Evolutionary conservation across 2,113 vertebrate species (phyloP).

Genomic region (Channa maculata): DNA sequence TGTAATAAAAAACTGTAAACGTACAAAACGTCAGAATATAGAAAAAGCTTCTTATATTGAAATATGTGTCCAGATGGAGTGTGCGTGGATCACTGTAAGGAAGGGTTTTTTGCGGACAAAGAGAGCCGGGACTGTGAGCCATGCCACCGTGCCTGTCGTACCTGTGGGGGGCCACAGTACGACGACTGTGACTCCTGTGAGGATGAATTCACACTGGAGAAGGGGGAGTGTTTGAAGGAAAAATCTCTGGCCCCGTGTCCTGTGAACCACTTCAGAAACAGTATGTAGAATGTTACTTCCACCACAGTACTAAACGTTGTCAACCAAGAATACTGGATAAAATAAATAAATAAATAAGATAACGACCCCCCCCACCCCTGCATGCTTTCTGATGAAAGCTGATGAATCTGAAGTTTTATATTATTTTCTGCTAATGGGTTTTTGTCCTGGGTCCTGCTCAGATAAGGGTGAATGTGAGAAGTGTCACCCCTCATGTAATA

Average conservation of each 20-base stretch:
- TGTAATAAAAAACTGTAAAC: too few species aligned
- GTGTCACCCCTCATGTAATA: conserved; percentile 85
- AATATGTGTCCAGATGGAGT: conserved; percentile 52
- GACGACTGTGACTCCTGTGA: conserved; percentile 86
- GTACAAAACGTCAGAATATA: too few species aligned
- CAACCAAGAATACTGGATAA: too few species aligned
- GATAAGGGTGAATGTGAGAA: conserved; percentile 51
- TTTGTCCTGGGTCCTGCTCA: conserved; percentile 23
- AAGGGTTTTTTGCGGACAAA: conserved; percentile 86
- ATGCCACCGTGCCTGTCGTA: conserved; percentile 86
- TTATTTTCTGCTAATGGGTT: conserved; percentile 1
- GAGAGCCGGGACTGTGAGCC: conserved; percentile 83
- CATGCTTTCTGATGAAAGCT: too few species aligned
- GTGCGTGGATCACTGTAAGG: conserved; percentile 83
- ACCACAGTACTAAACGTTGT: neutral
- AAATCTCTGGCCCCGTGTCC: conserved; percentile 21
- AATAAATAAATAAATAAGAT: too few species aligned
- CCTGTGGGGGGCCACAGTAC: conserved; percentile 82
- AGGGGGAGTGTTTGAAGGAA: conserved; percentile 79
- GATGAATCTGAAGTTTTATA: neutral
- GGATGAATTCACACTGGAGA: conserved; percentile 53
- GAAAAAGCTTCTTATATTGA: too few species aligned
- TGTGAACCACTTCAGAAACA: conserved; percentile 72
- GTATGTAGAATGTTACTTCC: conserved; percentile 74
- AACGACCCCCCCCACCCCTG: too few species aligned